Base-by-base conservation (phyloP, 1,140 invertebrate genomes). In the Pemphigus obesinymphae region DNA sequence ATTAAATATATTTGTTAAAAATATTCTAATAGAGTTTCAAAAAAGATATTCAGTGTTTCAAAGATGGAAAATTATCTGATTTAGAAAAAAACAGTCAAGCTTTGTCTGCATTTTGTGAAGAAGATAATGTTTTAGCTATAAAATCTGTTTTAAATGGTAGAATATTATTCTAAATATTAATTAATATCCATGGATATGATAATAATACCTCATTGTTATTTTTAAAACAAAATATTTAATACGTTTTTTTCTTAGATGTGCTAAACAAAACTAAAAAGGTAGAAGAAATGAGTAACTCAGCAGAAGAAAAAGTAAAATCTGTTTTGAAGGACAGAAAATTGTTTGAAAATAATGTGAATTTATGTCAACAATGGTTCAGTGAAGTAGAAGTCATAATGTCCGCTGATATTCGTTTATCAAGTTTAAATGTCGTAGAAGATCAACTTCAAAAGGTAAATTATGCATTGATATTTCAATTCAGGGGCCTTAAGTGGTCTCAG, bases 351-450 rank as follows among this genome's bases (percentile, higher is more conserved):
- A 92, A 94, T 82, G 89, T 95, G 61, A 92, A 94, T 82, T 92
- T 92, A 84, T 93, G 93, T 85, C 90, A 93, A 83, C 91, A 94
- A 83, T 96, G 95, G 95, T 88, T 96, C 26, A 93, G 94, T 75
- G 92, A 96, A 89, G 93, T 94, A 66, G 95, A 96, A 88, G 93
- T 94, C 10, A 92, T 93, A 17, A 91, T 93, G 0, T 92, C 93
- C 17, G 90, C 92, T 45, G 95, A 96, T 85, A 86, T 96, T 4
- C 89, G 93, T 70, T 91, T 92, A 29, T 91, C 93, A 2, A 95
- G 90, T 85, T 87, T 95, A 15, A 93, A 94, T 83, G 89, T 95
- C 0, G 87, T 97, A 40, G 92, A 95, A 86, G 95, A 96, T 87
- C 94, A 96, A 85, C 86, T 96, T 53, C 89, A 90, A 0, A 95